phyloP scores from a whole-genome alignment of 1,140 invertebrate species.

The Belonocnema kinseyi region DNA sequence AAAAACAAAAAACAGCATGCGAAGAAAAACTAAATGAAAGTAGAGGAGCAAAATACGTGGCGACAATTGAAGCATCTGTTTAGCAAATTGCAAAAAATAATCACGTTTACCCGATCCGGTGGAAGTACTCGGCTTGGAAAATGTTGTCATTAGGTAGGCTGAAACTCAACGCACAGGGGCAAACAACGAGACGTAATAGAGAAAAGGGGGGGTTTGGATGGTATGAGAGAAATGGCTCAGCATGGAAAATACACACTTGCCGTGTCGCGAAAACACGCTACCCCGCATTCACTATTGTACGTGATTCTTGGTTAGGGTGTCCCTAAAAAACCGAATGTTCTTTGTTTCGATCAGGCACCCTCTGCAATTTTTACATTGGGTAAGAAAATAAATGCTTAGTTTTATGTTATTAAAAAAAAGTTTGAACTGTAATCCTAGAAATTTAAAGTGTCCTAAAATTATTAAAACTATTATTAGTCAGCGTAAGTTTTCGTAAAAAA shows the following conservation, averaged over 20 bases:
- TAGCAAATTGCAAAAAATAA: constrained; percentile 68
- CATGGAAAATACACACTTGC: constrained; percentile 35
- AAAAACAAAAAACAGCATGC: background rate
- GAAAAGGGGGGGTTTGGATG: background rate
- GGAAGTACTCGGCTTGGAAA: background rate
- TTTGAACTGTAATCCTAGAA: no score
- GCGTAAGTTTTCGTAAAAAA: no score
- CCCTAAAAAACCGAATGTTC: no score
- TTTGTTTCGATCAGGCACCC: no score
- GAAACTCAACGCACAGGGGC: constrained; percentile 37
- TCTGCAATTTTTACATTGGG: no score
- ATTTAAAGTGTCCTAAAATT: no score
- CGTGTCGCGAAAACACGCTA: constrained; percentile 30
- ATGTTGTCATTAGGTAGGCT: constrained; percentile 38
- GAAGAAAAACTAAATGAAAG: background rate
- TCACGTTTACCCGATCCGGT: constrained; percentile 56
- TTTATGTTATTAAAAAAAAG: no score
- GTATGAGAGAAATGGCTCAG: constrained; percentile 36
- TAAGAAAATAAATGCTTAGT: no score
- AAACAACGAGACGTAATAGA: constrained; percentile 28
- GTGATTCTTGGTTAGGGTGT: background rate
- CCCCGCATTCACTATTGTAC: constrained; percentile 32
- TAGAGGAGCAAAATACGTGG: background rate
- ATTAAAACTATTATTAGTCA: no score
- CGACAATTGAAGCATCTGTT: constrained; percentile 62